Base-by-base conservation (phyloP, 1,140 invertebrate species). In the Hyles euphorbiae region DNA sequence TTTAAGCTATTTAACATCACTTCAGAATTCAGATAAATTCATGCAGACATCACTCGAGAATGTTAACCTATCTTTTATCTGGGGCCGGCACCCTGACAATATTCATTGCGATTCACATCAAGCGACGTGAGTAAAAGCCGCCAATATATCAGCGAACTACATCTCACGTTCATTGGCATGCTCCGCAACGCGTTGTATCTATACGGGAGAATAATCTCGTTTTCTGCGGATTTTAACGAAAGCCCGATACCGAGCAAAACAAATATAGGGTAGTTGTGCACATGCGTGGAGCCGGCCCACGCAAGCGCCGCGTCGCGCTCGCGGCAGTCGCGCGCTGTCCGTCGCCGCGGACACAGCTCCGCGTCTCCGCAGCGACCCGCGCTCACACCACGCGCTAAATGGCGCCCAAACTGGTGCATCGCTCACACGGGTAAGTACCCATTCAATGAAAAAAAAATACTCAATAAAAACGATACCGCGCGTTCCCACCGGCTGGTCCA, bases 351-450 rank as follows among this genome's bases (percentile, higher is more conserved):
- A 48, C 65, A 67, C 50, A 70, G 58, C 53, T 50, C 63, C 63
- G 51, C 63, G 65, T 61, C 50, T 32, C 48, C 50, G 50, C 11
- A 34, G 32, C 44, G n/a, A 47, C 34, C 10, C 62, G 71, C 71
- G 73, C 58, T 61, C 34, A 49, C 66, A 76, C 61, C 77, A 80
- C 79, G 81, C 77, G 76, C 74, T 76, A 76, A 82, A 87, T 87
- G 84, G 81, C 81, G 82, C 82, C 77, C 75, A 82, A 76, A 83
- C 64, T 65, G 72, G 82, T 73, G 76, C 74, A 65, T 72, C 76
- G 72, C 68, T 77, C 74, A 68, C 74, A 74, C 74, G 82, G 82
- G 84, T 85, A 83, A 87, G 84, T 83, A 34, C 40, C 70, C 64
- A 62, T 56, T 67, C 53, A 69, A 63, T 34, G 52, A 5, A 46